phyloP scores from a whole-genome alignment of 2,888 invertebrate species.

The Drosophila borealis region DNA sequence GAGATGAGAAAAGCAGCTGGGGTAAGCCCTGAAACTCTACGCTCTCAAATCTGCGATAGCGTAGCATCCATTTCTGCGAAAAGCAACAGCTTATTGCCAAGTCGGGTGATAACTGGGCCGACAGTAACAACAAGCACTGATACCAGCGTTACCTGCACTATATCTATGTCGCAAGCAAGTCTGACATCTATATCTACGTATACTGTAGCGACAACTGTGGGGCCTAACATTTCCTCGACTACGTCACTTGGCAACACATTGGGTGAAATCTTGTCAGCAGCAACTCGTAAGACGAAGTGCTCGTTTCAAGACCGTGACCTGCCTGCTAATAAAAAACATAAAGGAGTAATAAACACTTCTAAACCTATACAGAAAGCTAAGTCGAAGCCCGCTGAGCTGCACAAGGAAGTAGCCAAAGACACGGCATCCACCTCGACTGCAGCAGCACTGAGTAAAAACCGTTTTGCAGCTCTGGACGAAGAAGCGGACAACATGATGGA shows the following conservation, averaged over 20 bases:
- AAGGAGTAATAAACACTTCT: neutral
- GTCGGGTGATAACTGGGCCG: neutral
- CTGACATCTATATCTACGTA: constrained; percentile 13
- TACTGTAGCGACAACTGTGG: constrained; percentile 4
- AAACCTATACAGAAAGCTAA: neutral
- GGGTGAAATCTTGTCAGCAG: constrained; percentile 1
- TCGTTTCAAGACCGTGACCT: constrained; percentile 5
- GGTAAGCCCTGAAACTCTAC: neutral
- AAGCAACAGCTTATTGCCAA: neutral
- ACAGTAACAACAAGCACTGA: constrained; percentile 13
- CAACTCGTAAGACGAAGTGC: constrained; percentile 10
- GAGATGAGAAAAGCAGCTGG: constrained; percentile 10
- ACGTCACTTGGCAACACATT: neutral
- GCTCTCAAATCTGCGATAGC: no score
- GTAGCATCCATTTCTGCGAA: neutral
- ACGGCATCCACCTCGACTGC: constrained; percentile 3
- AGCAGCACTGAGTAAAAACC: constrained; percentile 5
- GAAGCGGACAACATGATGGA: constrained; percentile 14
- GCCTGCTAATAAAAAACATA: no score
- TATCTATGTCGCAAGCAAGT: constrained; percentile 3
- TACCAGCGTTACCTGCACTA: constrained; percentile 13
- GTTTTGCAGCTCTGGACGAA: constrained; percentile 8
- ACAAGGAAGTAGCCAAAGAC: neutral
- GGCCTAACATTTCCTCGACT: constrained; percentile 1
- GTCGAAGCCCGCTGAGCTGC: neutral